Conservation (phyloP, 2,888 invertebrate genomes). For the Homarus gammarus region DNA sequence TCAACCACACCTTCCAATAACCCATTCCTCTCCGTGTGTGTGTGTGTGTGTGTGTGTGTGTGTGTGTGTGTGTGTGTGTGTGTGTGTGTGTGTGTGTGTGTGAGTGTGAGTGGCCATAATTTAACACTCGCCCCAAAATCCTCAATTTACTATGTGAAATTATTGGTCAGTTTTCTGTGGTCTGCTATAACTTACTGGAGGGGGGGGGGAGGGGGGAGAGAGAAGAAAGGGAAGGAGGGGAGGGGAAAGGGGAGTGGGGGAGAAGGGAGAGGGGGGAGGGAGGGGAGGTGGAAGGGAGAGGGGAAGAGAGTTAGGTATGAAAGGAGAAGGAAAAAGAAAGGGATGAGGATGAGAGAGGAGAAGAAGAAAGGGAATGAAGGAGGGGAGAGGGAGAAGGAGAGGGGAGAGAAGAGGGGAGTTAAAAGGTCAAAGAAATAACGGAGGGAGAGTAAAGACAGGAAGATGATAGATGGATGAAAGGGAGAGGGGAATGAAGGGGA, state of each 20-base stretch:
- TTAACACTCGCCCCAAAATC: no score
- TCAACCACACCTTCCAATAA: no score
- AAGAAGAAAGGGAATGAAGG: not conserved
- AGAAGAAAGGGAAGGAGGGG: not conserved
- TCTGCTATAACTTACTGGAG: no score
- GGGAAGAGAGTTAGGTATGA: not conserved
- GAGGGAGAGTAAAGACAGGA: no score
- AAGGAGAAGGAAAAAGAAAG: not conserved
- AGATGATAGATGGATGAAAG: not conserved
- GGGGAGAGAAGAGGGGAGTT: not conserved
- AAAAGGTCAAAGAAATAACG: no score
- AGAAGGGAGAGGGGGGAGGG: not conserved
- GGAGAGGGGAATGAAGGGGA: not conserved
- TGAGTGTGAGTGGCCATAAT: not conserved
- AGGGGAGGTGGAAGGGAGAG: not conserved
- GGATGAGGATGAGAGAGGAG: not conserved
- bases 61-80: not conserved
- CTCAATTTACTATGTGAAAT: no score
- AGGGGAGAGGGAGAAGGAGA: not conserved
- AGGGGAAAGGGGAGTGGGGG: slow-evolving; percentile 1
- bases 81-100: not conserved
- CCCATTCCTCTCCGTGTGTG: no score
- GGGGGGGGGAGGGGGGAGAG: not conserved
- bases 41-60: not conserved
- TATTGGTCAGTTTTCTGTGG: no score